phyloP scores from a whole-genome alignment of 2,888 invertebrate genomes.

The Drosophila koepferae region DNA sequence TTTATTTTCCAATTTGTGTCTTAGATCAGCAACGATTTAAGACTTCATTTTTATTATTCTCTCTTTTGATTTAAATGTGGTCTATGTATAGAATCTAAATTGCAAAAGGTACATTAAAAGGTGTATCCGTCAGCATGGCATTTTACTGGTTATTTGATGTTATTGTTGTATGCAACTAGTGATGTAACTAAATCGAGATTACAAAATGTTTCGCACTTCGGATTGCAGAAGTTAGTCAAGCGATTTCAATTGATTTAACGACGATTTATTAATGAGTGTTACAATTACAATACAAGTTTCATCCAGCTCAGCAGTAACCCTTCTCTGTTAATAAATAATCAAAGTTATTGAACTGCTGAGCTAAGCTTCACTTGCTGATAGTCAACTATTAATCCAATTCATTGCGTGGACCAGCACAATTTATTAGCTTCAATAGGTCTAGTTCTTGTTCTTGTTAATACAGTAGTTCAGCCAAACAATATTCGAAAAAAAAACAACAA shows the following conservation, averaged over 20 bases:
- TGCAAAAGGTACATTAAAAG: conserved; percentile 79
- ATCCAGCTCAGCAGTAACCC: not conserved
- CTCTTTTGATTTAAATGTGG: conserved; percentile 40
- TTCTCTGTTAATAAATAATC: conserved; percentile 20
- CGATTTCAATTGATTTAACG: conserved; percentile 13
- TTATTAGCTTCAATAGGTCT: conserved; percentile 19
- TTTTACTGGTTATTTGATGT: conserved; percentile 28
- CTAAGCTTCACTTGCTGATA: conserved; percentile 3
- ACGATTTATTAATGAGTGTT: conserved; percentile 13
- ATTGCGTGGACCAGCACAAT: not conserved
- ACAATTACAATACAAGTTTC: not conserved
- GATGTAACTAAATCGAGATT: conserved; percentile 33
- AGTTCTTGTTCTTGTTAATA: conserved; percentile 20
- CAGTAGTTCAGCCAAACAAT: conserved; percentile 19
- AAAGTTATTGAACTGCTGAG: conserved; percentile 22
- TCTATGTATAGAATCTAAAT: conserved; percentile 67
- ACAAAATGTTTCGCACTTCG: conserved; percentile 16
- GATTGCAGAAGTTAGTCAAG: conserved; percentile 22
- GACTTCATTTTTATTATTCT: conserved; percentile 31
- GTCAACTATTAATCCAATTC: not conserved
- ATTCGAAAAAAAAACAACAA: not conserved
- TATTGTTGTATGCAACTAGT: not conserved
- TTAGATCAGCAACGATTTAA: conserved; percentile 59
- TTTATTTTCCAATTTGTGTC: conserved; percentile 54
- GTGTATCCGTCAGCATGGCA: conserved; percentile 63